These are phyloP conservation scores for Tenthredo distinguenda DNA, from an alignment of 2,888 invertebrate genomes.

Conservation along the genomic window DNA sequence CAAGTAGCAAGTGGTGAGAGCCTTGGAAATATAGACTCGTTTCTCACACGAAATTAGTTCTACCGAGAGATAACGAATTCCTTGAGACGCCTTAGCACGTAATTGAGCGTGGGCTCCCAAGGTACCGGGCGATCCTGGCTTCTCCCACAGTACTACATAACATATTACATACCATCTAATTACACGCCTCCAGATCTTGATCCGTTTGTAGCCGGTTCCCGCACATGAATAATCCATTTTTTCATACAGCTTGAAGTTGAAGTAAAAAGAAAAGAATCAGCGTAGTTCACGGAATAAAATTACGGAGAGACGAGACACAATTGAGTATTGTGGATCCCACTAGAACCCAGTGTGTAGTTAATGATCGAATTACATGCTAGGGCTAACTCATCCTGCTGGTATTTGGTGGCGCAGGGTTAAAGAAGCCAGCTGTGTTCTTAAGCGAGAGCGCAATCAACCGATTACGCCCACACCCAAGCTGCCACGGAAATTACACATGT, in stretches of 20 bases:
- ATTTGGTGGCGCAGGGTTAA: background rate
- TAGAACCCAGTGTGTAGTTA: background rate
- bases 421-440: background rate
- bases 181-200: background rate
- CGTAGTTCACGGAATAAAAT: background rate
- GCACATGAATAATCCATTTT: background rate
- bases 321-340: background rate
- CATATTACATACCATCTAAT: background rate
- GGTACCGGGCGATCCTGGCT: background rate
- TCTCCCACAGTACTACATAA: background rate
- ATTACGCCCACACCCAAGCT: background rate
- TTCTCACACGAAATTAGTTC: conserved; percentile 13
- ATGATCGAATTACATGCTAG: background rate
- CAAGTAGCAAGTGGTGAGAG: background rate
- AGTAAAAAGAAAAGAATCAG: background rate
- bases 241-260: background rate
- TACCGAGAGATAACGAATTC: background rate
- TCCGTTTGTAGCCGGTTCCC: background rate
- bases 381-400: background rate
- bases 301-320: background rate
- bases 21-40: background rate
- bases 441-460: background rate
- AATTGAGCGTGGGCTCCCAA: background rate
- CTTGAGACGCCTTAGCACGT: conserved; percentile 1
- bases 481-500: background rate